A percentile compares a stretch with the other conserved stretches of the same genome.
Conservation (phyloP, 2,113 vertebrate genomes). For the Pseudorectes ferrugineus region DNA sequence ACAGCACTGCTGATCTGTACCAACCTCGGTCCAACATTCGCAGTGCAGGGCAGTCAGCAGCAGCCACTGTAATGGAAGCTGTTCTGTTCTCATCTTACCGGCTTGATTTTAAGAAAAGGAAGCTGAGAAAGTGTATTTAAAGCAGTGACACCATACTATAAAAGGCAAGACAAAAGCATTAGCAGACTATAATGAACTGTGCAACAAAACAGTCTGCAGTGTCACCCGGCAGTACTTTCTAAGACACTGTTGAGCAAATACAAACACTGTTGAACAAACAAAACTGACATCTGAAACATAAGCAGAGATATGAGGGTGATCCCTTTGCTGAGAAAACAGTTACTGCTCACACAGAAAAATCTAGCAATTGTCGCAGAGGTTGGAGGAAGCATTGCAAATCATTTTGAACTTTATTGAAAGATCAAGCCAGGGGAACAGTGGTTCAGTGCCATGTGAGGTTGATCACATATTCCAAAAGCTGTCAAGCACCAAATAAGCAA, state of each 20-base stretch:
- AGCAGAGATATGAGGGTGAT: not conserved
- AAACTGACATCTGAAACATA: not conserved
- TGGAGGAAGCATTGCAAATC: not conserved
- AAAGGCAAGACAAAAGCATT: not conserved
- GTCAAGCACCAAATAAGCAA: not conserved
- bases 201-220: not conserved
- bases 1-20: not conserved
- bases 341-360: not conserved
- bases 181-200: not conserved
- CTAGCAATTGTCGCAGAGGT: not conserved
- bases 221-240: not conserved
- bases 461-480: not conserved
- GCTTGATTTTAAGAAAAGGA: not conserved
- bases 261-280: not conserved
- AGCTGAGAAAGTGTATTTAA: not conserved
- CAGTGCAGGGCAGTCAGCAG: not conserved
- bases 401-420: not conserved
- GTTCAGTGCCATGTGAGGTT: not conserved
- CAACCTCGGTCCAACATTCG: not conserved
- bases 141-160: not conserved
- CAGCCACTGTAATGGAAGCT: not conserved
- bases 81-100: not conserved
- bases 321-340: not conserved
- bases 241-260: not conserved
- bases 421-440: not conserved